Percentiles rank a stretch among this genome's conserved stretches.
Conservation (phyloP, 2,797 vertebrate genomes). For the Poeciliopsis paucimaculata region DNA sequence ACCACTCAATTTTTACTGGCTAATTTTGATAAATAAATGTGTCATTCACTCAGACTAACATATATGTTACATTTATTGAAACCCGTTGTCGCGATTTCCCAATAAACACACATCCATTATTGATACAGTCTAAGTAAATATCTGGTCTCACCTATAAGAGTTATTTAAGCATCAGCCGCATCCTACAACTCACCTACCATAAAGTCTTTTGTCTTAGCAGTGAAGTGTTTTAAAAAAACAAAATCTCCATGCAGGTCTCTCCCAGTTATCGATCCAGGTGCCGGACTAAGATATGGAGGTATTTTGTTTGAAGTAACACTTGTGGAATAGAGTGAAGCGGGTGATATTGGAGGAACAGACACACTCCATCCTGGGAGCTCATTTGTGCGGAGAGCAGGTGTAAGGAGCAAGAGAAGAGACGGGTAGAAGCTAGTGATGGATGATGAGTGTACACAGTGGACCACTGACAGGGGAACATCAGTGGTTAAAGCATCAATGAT, state of each 20-base stretch:
- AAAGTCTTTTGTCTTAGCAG: conserved; percentile 30
- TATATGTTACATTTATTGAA: background rate
- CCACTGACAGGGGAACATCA: conserved; percentile 69
- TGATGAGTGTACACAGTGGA: conserved; percentile 66
- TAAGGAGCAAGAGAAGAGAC: conserved; percentile 58
- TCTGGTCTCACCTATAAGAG: background rate
- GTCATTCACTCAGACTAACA: background rate
- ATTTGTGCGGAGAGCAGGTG: conserved; percentile 75
- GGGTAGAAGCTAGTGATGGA: conserved; percentile 68
- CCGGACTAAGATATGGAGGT: conserved; percentile 37
- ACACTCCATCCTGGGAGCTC: conserved; percentile 68
- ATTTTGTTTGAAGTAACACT: conserved; percentile 55
- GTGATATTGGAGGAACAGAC: conserved; percentile 57
- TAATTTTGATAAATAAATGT: background rate
- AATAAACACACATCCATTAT: background rate
- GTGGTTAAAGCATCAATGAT: conserved; percentile 71
- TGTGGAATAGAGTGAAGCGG: conserved; percentile 42
- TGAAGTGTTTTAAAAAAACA: conserved; percentile 7
- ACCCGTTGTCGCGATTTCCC: background rate
- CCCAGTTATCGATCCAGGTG: conserved; percentile 45
- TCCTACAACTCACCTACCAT: background rate
- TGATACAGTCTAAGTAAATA: background rate
- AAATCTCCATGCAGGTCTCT: conserved; percentile 56
- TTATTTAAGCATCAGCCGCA: background rate
- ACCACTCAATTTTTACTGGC: background rate